A percentile compares a stretch with the other conserved stretches of the same genome.
phyloP scores from a whole-genome alignment of 2,888 invertebrate species.

The Campoletis raptor region DNA sequence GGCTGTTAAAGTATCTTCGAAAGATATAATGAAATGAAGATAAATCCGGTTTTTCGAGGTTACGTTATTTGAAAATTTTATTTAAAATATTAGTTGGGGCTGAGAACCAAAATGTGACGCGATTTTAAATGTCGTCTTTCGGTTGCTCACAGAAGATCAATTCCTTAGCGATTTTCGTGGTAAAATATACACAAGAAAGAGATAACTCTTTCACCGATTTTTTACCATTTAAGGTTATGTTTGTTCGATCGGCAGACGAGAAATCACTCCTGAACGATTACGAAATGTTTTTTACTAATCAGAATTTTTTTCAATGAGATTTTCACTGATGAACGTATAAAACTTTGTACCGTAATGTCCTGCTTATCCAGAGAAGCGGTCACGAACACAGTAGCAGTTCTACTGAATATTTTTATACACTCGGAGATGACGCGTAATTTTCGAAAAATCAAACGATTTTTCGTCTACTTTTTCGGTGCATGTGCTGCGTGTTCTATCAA shows the following conservation, averaged over 20 bases:
- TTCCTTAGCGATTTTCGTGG: neutral
- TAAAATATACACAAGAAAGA: neutral
- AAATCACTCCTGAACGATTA: neutral
- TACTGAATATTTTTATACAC: neutral
- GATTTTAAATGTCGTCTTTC: neutral
- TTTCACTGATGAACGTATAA: neutral
- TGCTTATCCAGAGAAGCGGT: neutral
- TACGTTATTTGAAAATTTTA: neutral
- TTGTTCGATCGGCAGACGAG: neutral
- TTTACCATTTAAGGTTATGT: conserved; percentile 4
- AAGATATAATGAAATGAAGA: neutral
- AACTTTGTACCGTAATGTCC: neutral
- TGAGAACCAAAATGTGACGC: neutral
- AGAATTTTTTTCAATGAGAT: neutral
- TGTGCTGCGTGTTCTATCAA: neutral
- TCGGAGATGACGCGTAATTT: neutral
- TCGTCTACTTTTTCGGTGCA: neutral
- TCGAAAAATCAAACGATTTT: neutral
- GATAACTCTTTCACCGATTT: neutral
- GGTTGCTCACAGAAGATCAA: too few relatives aligned
- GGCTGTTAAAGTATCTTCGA: neutral
- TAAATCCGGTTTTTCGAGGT: neutral
- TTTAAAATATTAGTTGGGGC: neutral
- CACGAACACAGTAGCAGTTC: too few relatives aligned
- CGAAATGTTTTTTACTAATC: neutral